Evolutionary conservation across 2,888 invertebrate species (phyloP), one percentile per base, ranked within the genome.

Genomic region (Campoplex capitator): DNA sequence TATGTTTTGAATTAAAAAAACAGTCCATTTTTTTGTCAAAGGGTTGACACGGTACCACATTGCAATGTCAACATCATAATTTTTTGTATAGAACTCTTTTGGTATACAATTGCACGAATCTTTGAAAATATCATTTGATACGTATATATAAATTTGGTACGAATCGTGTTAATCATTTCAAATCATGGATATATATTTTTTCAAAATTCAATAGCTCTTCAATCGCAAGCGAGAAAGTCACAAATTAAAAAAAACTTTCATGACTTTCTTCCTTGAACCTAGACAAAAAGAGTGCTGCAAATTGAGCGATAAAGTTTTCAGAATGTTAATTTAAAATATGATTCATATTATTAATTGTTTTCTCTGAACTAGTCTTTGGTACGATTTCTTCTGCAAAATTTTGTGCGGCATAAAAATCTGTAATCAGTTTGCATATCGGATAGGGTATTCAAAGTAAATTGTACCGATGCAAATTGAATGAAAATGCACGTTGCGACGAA

Each of bases 41-140:
- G 23, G 23, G 23, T 23, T 23, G 23, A 23, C 23, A 23, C 23
- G 23, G 38, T 38, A 38, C 3, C 6, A 38, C 38, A 38, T 38
- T 38, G 38, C 38, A 38, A 38, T 38, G 38, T 6, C 38, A 38
- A 38, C 38, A 38, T 38, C 3, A 6, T 38, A 38, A 4, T 1
- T 38, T 1, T 38, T 38, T 23, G 23, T 23, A 23, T 23, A 23
- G 23, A 23, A 23, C 0, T 23, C 23, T 23, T 0, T 23, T 23
- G 23, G 23, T 23, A 32, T 54, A 51, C 79, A 32, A 35, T 75
- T 56, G 56, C 28, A 76, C 71, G 70, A 45, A 65, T 67, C 18
- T 80, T 80, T 62, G 13, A 11, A 42, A 42, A 2, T 42, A 1
- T 68, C 16, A 11, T 35, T 18, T 7, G 3, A 16, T 65, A 18